These are phyloP conservation scores for Neoaliturus tenellus DNA, from an alignment of 2,888 invertebrate genomes.

Conservation along the genomic window DNA sequence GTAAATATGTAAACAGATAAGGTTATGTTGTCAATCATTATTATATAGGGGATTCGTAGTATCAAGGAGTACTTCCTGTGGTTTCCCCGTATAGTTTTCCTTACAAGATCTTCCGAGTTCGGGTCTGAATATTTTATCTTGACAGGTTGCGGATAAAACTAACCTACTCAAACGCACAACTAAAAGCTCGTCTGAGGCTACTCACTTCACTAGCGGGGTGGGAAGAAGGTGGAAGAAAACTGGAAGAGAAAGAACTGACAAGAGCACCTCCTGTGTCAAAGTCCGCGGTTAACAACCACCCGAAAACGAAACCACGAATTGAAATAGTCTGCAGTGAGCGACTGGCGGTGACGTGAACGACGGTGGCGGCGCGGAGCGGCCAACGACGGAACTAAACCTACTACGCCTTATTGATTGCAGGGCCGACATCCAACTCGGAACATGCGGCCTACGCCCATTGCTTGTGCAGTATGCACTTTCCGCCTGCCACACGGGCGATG, in stretches of 20 bases:
- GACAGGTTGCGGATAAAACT: slow-evolving; percentile 24
- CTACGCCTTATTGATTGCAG: slow-evolving; percentile 32
- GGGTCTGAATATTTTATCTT: background rate
- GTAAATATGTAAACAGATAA: background rate
- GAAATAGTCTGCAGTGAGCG: slow-evolving; percentile 36
- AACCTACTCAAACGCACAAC: slow-evolving; percentile 37
- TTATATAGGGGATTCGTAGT: background rate
- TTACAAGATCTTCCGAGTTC: background rate
- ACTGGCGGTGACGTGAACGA: slow-evolving; percentile 25
- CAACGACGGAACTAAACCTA: background rate
- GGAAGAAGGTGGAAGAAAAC: slow-evolving; percentile 13
- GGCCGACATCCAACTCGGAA: slow-evolving; percentile 8
- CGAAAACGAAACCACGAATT: slow-evolving; percentile 37
- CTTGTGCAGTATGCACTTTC: slow-evolving; percentile 33
- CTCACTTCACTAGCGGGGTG: background rate
- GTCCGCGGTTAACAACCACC: slow-evolving; percentile 28
- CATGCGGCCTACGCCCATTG: slow-evolving; percentile 37
- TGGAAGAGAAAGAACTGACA: slow-evolving; percentile 36
- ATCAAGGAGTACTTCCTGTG: background rate
- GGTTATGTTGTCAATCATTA: background rate
- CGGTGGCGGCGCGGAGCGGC: slow-evolving; percentile 1
- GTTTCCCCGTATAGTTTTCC: background rate
- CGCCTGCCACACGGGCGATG: background rate
- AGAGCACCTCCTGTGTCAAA: slow-evolving; percentile 26
- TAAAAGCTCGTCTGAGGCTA: background rate